These are phyloP conservation scores for Turritopsis rubra DNA, from an alignment of 30 jellyfish, hydroid and myxozoan species.

Conservation along the genomic window DNA sequence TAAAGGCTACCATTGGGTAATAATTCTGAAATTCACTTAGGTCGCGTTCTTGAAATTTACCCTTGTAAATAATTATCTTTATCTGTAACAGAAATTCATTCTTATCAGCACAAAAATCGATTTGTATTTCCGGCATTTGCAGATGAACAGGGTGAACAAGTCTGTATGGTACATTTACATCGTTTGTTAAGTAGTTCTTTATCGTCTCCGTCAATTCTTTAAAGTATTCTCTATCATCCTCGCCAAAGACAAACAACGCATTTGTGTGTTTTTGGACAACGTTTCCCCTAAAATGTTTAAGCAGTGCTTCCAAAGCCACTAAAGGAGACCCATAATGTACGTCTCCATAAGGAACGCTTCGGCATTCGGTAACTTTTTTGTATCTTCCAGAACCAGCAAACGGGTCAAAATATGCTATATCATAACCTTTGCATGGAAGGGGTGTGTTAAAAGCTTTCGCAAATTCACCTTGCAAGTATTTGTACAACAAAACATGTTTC, in stretches of 20 bases:
- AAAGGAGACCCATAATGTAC: neutral
- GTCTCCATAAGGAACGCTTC: neutral
- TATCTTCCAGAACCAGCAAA: conserved; percentile 8
- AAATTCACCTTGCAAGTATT: neutral
- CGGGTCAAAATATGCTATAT: neutral
- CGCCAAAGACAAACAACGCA: neutral
- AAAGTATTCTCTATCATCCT: neutral
- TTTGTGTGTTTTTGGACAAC: neutral
- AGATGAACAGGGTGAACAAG: too few species aligned
- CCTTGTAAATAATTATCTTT: neutral
- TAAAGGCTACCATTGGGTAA: neutral
- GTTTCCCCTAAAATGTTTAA: neutral
- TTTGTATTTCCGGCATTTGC: too few species aligned
- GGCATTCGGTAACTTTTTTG: neutral
- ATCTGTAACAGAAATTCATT: neutral
- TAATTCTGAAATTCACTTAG: neutral
- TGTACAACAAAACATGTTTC: neutral
- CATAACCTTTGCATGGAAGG: neutral
- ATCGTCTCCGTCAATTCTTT: too few species aligned
- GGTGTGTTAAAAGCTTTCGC: neutral
- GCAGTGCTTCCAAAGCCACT: conserved; percentile 2
- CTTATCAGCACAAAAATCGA: neutral
- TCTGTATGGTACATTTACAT: too few species aligned
- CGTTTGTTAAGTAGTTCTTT: too few species aligned
- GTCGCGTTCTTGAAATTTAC: neutral